phyloP scores from a whole-genome alignment of 2,888 invertebrate genomes.

The Pandemis heparana region DNA sequence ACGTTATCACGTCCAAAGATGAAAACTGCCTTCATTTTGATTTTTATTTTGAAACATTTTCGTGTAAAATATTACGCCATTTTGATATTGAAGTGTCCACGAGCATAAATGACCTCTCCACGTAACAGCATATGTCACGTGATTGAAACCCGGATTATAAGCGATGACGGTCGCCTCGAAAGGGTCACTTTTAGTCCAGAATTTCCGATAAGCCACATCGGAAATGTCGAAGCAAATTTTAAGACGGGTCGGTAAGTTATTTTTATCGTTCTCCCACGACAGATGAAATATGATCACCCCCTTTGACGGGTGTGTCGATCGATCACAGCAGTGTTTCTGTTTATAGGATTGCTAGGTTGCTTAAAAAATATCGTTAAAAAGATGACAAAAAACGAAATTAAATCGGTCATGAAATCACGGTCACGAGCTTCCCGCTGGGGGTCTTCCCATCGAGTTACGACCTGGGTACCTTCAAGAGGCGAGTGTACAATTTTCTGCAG shows the following conservation, averaged over 20 bases:
- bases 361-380: too few relatives aligned
- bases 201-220: conserved; percentile 10
- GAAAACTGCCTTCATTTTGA: too few relatives aligned
- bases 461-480: too few relatives aligned
- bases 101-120: not conserved
- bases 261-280: conserved; percentile 34
- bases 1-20: too few relatives aligned
- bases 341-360: conserved; percentile 29
- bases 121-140: not conserved
- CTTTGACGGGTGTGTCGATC: conserved; percentile 38
- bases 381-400: too few relatives aligned
- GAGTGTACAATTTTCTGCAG: too few relatives aligned
- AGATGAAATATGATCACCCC: conserved; percentile 39
- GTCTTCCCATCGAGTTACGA: too few relatives aligned
- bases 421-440: too few relatives aligned
- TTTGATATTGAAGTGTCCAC: not conserved
- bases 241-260: conserved; percentile 34
- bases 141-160: conserved; percentile 23
- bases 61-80: too few relatives aligned
- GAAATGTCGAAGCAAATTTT: conserved; percentile 30
- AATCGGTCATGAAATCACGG: too few relatives aligned
- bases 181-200: conserved; percentile 16
- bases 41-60: too few relatives aligned
- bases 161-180: conserved; percentile 10
- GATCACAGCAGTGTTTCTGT: conserved; percentile 22